A percentile compares a stretch with the other conserved stretches of the same genome.
Conservation (phyloP, 1,140 invertebrate genomes). For the Drosophila equinoxialis region DNA sequence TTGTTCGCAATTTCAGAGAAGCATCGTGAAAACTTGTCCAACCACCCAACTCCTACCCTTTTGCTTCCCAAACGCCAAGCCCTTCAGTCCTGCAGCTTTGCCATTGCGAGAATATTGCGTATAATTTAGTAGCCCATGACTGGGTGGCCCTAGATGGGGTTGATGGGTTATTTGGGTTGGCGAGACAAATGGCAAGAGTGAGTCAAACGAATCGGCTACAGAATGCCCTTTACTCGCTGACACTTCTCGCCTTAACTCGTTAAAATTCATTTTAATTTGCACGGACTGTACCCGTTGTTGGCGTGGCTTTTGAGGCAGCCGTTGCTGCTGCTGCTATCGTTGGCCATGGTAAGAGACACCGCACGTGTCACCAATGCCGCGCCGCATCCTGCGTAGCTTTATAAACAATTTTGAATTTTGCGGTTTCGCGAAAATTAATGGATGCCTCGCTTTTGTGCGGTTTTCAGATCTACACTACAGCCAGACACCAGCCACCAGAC, state of each 20-base stretch:
- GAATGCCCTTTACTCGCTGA: conserved; percentile 45
- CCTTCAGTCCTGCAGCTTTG: conserved; percentile 12
- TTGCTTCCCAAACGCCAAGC: neutral
- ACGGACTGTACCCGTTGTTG: conserved; percentile 16
- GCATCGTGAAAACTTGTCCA: conserved; percentile 56
- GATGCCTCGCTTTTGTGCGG: conserved; percentile 80
- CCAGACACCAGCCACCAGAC: neutral
- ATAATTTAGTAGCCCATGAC: conserved; percentile 68
- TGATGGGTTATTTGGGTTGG: neutral
- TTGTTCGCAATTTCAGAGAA: conserved; percentile 77
- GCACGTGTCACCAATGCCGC: conserved; percentile 70
- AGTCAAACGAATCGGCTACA: neutral
- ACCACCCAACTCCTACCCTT: conserved; percentile 5
- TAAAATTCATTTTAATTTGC: conserved; percentile 78
- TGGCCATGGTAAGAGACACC: conserved; percentile 32
- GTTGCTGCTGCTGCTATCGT: conserved; percentile 4
- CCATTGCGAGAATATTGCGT: conserved; percentile 42
- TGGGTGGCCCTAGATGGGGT: neutral
- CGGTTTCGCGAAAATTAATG: conserved; percentile 80
- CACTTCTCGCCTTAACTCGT: conserved; percentile 74
- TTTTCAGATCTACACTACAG: conserved; percentile 61
- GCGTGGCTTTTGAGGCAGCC: neutral
- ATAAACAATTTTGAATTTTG: conserved; percentile 82
- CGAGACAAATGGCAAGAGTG: conserved; percentile 1
- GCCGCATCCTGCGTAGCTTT: conserved; percentile 76